These are phyloP conservation scores for Mamestra configurata DNA, from an alignment of 1,140 invertebrate species.

Conservation along the genomic window DNA sequence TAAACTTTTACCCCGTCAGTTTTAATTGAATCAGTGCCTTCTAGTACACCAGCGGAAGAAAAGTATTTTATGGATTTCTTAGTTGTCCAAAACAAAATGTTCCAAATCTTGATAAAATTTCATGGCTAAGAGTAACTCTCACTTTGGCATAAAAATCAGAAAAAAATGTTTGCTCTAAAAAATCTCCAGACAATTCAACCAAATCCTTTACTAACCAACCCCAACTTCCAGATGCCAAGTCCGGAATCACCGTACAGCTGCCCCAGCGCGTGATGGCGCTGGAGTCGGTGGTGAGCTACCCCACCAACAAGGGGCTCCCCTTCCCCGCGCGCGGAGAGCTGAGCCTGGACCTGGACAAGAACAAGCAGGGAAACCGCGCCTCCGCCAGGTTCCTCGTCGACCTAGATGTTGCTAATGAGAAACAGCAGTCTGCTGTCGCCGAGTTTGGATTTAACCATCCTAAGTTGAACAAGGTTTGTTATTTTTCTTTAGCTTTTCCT, in stretches of 20 bases:
- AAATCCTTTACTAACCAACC: neutral
- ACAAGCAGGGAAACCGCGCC: slow-evolving; percentile 90
- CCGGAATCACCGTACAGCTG: slow-evolving; percentile 89
- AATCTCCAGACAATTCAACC: neutral
- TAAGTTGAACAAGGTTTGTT: slow-evolving; percentile 89
- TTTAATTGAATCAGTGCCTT: too few relatives aligned
- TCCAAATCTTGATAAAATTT: too few relatives aligned
- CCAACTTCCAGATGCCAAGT: slow-evolving; percentile 73
- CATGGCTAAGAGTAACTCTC: too few relatives aligned
- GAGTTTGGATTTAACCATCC: slow-evolving; percentile 91
- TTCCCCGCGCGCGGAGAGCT: slow-evolving; percentile 84
- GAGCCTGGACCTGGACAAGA: slow-evolving; percentile 91
- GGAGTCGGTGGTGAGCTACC: slow-evolving; percentile 85
- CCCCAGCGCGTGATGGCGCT: slow-evolving; percentile 90
- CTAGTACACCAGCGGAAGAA: too few relatives aligned
- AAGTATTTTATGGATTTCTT: too few relatives aligned
- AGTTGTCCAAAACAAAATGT: too few relatives aligned
- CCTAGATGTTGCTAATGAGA: slow-evolving; percentile 78
- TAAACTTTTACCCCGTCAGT: too few relatives aligned
- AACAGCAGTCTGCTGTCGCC: slow-evolving; percentile 85
- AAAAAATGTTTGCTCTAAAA: too few relatives aligned
- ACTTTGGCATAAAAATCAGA: too few relatives aligned
- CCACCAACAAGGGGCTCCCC: slow-evolving; percentile 70
- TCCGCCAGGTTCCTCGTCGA: slow-evolving; percentile 85
- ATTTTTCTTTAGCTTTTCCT: too few relatives aligned